These are phyloP conservation scores for Plebejus argus DNA, from an alignment of 2,888 invertebrate genomes.

Conservation along the genomic window DNA sequence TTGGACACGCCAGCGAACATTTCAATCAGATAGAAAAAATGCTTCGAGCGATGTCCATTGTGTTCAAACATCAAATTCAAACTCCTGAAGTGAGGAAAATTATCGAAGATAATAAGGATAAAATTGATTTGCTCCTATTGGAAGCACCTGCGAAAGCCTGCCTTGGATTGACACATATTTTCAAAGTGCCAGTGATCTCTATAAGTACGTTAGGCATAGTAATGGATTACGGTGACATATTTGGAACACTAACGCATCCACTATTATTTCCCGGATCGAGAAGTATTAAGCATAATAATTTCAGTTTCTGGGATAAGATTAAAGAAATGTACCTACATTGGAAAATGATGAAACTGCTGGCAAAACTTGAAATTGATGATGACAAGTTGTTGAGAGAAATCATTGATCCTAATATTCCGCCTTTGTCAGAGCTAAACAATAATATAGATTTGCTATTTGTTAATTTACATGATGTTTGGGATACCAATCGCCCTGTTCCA, in stretches of 20 bases:
- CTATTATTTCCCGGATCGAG: conserved; percentile 47
- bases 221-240: conserved; percentile 38
- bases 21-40: conserved; percentile 37
- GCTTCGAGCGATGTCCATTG: conserved; percentile 29
- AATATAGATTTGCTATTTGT: conserved; percentile 54
- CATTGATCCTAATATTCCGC: conserved; percentile 45
- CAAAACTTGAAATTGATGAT: conserved; percentile 36
- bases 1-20: conserved; percentile 36
- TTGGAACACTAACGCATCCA: conserved; percentile 50
- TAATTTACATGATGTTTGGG: conserved; percentile 51
- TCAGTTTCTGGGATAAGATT: conserved; percentile 49
- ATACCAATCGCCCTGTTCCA: conserved; percentile 49
- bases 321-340: conserved; percentile 43
- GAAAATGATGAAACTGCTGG: conserved; percentile 22
- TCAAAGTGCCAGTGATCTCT: conserved; percentile 52
- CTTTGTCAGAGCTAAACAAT: conserved; percentile 43
- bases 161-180: conserved; percentile 49
- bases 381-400: conserved; percentile 41
- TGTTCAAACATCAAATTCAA: conserved; percentile 44
- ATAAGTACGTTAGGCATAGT: conserved; percentile 49
- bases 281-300: conserved; percentile 45
- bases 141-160: conserved; percentile 47
- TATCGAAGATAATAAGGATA: conserved; percentile 41
- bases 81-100: conserved; percentile 45
- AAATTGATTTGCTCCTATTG: conserved; percentile 51